Base-by-base conservation (phyloP, 2,888 invertebrate species). In the Incurvaria masculella region DNA sequence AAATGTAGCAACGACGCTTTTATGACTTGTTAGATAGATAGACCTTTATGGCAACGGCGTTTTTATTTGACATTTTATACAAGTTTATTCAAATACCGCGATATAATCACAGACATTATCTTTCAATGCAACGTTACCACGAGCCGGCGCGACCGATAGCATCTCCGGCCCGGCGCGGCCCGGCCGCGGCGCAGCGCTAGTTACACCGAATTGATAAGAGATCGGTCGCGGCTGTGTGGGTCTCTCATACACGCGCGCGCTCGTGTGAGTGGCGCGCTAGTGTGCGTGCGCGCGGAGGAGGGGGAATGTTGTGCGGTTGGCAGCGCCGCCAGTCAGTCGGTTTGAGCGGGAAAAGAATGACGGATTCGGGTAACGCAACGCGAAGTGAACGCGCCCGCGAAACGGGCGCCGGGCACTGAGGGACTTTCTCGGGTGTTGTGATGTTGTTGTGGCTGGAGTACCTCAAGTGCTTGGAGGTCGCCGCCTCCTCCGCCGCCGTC, bases 61-160 rank as follows among this genome's bases (percentile, higher is more conserved):
- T 76, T 76, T 75, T 75, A 75, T 76, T 76, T 76, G 74, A 74
- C 75, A 74, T 78, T 78, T 75, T 69, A 75, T 76, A 78, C 76
- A 76, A 76, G 78, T 78, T 75, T 78, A 78, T 78, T 76, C 76
- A 78, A 76, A 76, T 73, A 72, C 57, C 58, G 60, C 71, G 76
- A 76, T 76, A 75, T 59, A 64, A 78, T 78, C 78, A 63, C 61
- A 65, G 75, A 78, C 75, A 69, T 76, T 78, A 76, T 76, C 76
- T 78, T 72, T 73, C 74, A 75, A 76, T 78, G 78, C 78, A 76
- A 73, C 74, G 75, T 76, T 74, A 75, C 78, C 76, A 75, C 78
- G 75, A 69, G 74, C 72, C 64, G 63, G 63, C 57, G 56, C 21
- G 4, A 21, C 46, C 66, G 76, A 76, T 76, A 76, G 61, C 64